Percentiles rank a stretch among this genome's conserved stretches.
Evolutionary conservation across 2,113 vertebrate species (phyloP).

Genomic region (Gasterosteus aculeatus): DNA sequence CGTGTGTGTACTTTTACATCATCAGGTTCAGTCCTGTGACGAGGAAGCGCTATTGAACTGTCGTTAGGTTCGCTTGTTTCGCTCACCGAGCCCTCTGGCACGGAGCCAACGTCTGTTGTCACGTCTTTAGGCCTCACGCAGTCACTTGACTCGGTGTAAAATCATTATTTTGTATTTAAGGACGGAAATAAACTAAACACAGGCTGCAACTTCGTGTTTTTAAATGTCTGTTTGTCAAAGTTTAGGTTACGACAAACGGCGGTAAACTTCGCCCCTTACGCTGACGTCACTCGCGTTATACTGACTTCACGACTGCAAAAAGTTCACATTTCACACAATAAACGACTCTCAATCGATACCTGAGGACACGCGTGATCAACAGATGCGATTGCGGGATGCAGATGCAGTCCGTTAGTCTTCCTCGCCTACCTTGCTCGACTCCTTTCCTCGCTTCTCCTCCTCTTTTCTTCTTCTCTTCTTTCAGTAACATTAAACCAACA

Average conservation of each 20-base stretch:
- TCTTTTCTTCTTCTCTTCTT: conserved; percentile 36
- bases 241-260: background rate
- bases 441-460: conserved; percentile 15
- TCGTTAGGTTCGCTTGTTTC: too few species aligned
- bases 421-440: conserved; percentile 48
- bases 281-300: background rate
- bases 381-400: background rate
- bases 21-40: too few species aligned
- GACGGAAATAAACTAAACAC: too few species aligned
- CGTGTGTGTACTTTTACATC: too few species aligned
- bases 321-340: background rate
- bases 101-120: too few species aligned
- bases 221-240: background rate
- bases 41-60: too few species aligned
- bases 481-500: conserved; percentile 50
- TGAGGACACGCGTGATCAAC: accelerated
- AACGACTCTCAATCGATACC: background rate
- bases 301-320: background rate
- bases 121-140: background rate
- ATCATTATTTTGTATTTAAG: too few species aligned
- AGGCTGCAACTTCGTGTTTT: too few species aligned
- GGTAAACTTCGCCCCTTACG: conserved; percentile 12
- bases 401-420: background rate
- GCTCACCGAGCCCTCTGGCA: too few species aligned
- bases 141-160: background rate